These are phyloP conservation scores for Babylonia areolata DNA, from an alignment of 1,140 invertebrate genomes.

Conservation along the genomic window DNA sequence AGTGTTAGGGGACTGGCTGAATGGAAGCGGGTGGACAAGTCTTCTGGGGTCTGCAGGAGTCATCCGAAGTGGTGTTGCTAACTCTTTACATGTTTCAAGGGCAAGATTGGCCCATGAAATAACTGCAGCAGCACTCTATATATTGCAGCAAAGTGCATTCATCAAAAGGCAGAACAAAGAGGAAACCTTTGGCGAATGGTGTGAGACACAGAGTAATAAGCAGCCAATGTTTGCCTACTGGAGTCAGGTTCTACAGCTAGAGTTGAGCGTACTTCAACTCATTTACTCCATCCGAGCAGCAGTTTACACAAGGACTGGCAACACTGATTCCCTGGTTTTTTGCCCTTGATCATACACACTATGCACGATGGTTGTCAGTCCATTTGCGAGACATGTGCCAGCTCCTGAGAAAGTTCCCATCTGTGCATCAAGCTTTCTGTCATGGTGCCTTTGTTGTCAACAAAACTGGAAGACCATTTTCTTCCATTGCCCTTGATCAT, in stretches of 20 bases:
- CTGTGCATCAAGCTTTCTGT: not conserved
- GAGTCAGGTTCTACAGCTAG: not conserved
- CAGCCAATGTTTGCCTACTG: not conserved
- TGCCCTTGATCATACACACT: constrained; percentile 38
- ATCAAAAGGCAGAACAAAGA: not conserved
- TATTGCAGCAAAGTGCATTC: not conserved
- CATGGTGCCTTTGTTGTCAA: not conserved
- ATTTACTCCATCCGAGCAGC: not conserved
- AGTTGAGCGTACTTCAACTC: not conserved
- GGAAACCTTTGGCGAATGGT: not conserved
- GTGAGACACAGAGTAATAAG: not conserved
- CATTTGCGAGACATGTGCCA: constrained; percentile 28
- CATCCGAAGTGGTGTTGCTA: constrained; percentile 29
- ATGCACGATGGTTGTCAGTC: constrained; percentile 44
- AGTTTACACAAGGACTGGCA: not conserved
- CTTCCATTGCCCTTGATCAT: constrained; percentile 58
- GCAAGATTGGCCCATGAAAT: not conserved
- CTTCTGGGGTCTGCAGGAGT: constrained; percentile 28
- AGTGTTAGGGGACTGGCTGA: not conserved
- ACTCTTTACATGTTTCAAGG: constrained; percentile 33
- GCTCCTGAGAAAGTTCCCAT: not conserved
- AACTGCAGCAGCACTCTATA: not conserved
- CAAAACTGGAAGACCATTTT: constrained; percentile 39
- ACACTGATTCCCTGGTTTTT: constrained; percentile 17
- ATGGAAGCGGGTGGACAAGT: constrained; percentile 38